Evolutionary conservation across 2,888 invertebrate species (phyloP).

Genomic region (Caenorhabditis doughertyi): DNA sequence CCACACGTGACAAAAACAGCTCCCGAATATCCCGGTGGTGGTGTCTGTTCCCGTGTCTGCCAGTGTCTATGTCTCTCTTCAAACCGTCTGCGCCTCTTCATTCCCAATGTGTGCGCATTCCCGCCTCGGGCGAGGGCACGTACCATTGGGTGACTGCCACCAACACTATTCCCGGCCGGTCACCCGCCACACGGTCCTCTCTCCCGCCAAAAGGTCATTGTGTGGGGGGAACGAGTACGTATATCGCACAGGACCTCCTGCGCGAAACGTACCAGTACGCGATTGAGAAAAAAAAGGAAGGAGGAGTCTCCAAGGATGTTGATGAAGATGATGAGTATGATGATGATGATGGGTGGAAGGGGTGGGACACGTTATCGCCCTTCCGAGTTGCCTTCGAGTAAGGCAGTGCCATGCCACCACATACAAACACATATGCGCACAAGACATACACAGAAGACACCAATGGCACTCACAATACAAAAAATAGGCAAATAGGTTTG

Average conservation of each 20-base stretch:
- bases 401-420: conserved; percentile 52
- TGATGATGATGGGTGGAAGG: conserved; percentile 30
- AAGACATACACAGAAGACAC: conserved; percentile 27
- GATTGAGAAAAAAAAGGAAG: conserved; percentile 21
- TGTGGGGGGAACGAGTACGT: conserved; percentile 24
- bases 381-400: conserved; percentile 32
- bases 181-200: conserved; percentile 25
- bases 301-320: conserved; percentile 17
- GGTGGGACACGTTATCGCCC: conserved; percentile 29
- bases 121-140: conserved; percentile 39
- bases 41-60: conserved; percentile 41
- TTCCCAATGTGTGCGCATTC: conserved; percentile 9
- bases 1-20: conserved; percentile 36
- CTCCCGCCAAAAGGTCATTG: conserved; percentile 43
- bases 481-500: conserved; percentile 41
- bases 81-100: conserved; percentile 37
- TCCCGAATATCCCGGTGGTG: conserved; percentile 31
- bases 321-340: conserved; percentile 32
- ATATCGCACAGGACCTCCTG: conserved; percentile 23
- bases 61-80: conserved; percentile 18
- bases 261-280: conserved; percentile 49
- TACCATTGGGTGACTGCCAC: conserved; percentile 56
- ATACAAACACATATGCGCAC: conserved; percentile 29
- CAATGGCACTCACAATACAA: conserved; percentile 37
- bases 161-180: conserved; percentile 43